Conservation (phyloP, 2,797 vertebrate genomes). For the Myoxocephalus aenaeus region DNA sequence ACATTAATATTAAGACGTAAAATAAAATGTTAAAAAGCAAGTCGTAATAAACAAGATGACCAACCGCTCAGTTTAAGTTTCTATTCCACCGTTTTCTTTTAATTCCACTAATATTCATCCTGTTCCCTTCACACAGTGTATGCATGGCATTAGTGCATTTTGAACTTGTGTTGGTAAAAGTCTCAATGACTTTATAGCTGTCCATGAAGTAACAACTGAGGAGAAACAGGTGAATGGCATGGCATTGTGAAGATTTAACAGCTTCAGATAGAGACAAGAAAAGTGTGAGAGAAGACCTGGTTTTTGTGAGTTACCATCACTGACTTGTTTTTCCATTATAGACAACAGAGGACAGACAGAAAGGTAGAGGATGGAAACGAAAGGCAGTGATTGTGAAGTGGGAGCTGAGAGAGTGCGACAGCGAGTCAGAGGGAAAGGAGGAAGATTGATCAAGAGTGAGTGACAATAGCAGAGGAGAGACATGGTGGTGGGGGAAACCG, state of each 20-base stretch:
- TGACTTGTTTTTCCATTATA: conserved; percentile 48
- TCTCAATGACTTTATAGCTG: conserved; percentile 33
- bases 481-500: background rate
- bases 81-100: background rate
- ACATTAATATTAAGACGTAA: background rate
- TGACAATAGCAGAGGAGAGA: conserved; percentile 13
- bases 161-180: conserved; percentile 27
- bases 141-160: background rate
- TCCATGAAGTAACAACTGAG: conserved; percentile 30
- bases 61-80: background rate
- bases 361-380: conserved; percentile 8
- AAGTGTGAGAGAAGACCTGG: conserved; percentile 14
- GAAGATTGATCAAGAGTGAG: conserved; percentile 23
- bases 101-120: background rate
- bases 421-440: background rate
- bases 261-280: conserved; percentile 31
- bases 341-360: conserved; percentile 21
- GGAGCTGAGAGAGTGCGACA: conserved; percentile 3
- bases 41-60: background rate
- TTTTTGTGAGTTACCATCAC: conserved; percentile 25
- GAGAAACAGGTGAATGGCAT: conserved; percentile 16
- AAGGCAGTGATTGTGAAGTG: conserved; percentile 15
- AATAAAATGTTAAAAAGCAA: background rate
- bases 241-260: conserved; percentile 5
- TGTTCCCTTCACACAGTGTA: background rate